Conservation (phyloP, 1,140 invertebrate species). For the Caligus rogercresseyi region DNA sequence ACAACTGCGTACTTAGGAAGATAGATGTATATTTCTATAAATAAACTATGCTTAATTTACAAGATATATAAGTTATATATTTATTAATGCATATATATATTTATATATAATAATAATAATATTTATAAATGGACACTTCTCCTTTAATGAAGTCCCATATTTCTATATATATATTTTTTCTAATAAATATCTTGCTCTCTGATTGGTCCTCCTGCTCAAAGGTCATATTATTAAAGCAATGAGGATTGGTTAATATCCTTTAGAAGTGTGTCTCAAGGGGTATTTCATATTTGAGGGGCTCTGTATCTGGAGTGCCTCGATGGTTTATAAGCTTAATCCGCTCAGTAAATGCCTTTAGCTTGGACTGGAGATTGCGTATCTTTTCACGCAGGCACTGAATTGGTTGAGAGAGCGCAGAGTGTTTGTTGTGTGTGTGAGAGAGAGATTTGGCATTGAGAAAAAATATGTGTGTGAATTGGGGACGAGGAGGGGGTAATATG, state of each 20-base stretch:
- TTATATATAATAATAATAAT: too few relatives aligned
- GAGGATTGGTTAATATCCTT: background rate
- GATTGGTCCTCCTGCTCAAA: too few relatives aligned
- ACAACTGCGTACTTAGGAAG: too few relatives aligned
- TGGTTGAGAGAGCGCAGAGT: constrained; percentile 21
- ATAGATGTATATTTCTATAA: too few relatives aligned
- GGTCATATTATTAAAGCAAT: too few relatives aligned
- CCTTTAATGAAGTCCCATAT: too few relatives aligned
- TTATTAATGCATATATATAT: too few relatives aligned
- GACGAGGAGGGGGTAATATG: background rate
- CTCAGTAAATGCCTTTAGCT: constrained; percentile 64
- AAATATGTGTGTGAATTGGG: background rate
- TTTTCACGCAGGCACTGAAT: constrained; percentile 58
- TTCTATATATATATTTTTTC: too few relatives aligned
- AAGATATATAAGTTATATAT: too few relatives aligned
- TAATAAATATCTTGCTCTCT: too few relatives aligned
- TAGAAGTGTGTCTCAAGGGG: constrained; percentile 6
- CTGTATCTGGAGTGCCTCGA: constrained; percentile 57
- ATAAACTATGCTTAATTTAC: too few relatives aligned
- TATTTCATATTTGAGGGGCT: constrained; percentile 33
- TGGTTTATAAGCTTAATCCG: constrained; percentile 66
- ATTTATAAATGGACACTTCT: too few relatives aligned
- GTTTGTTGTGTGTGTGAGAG: background rate
- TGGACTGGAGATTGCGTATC: constrained; percentile 64
- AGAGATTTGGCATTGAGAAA: constrained; percentile 2